These are phyloP conservation scores for Stercorarius parasiticus DNA, from an alignment of 2,113 vertebrate species.

Conservation along the genomic window DNA sequence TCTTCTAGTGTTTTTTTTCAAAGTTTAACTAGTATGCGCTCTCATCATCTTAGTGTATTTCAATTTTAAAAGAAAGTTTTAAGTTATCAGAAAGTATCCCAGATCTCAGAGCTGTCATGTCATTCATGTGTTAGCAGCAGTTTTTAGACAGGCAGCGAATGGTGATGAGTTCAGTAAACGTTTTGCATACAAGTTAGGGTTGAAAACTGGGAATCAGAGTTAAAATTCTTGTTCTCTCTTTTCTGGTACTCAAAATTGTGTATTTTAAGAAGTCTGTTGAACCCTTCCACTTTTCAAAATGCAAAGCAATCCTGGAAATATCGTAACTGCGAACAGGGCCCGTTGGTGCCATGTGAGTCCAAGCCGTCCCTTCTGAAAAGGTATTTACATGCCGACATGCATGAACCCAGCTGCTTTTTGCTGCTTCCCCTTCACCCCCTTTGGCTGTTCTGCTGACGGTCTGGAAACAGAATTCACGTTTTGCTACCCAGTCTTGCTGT, in stretches of 20 bases:
- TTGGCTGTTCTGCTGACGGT: not conserved
- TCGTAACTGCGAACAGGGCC: accelerated
- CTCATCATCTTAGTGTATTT: not conserved
- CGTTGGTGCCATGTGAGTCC: accelerated
- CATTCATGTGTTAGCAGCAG: not conserved
- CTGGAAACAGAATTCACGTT: not conserved
- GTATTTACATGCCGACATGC: accelerated
- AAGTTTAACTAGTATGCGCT: not conserved
- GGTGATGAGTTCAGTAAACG: not conserved
- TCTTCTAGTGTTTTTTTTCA: not conserved
- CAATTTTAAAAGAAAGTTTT: not conserved
- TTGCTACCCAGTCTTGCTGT: too few relatives aligned
- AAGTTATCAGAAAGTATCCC: not conserved
- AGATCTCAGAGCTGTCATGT: not conserved
- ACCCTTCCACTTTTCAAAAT: not conserved
- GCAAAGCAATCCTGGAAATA: not conserved
- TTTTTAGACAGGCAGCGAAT: not conserved
- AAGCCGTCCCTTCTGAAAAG: accelerated
- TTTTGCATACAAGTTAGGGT: not conserved
- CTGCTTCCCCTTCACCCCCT: not conserved
- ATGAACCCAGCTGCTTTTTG: accelerated
- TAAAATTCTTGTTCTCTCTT: not conserved
- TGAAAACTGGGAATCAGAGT: not conserved
- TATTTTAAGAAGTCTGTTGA: not conserved
- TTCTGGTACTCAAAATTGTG: not conserved